Base-by-base conservation (phyloP, 2,888 invertebrate species). In the Rambutsinella grinnellia region DNA sequence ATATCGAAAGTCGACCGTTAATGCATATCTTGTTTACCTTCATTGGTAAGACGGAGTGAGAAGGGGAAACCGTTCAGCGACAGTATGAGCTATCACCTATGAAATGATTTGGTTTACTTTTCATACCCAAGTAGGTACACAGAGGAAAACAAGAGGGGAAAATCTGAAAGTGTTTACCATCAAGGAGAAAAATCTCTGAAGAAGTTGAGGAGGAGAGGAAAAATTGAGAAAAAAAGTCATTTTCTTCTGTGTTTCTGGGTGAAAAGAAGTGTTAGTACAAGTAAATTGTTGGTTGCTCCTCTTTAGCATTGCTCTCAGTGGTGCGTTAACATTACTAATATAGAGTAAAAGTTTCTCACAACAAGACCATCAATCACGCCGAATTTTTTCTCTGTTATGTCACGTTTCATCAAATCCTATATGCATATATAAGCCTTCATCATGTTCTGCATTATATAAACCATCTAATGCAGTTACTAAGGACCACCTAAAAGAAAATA, bases 311-410 rank as follows among this genome's bases (percentile, higher is more conserved):
- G 28, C 28, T 19, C 62, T 46, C 19, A 60, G 61, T 61, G 54
- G 49, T 56, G 67, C 67, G 74, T 74, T 74, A 74, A 74, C 74
- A 67, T 61, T 26, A 57, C 66, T 66, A 66, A 66, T 66, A 62
- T 46, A 51, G 61, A 63, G 58, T 66, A 72, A 70, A 75, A 79
- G 65, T 68, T 67, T 69, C 54, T 62, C 58, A 68, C 63, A 65
- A 65, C 76, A 79, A 68, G 77, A 81, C 78, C 81, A 81, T 81
- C 81, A 81, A 81, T 81, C 81, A 81, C 79, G 63, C 53, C 74
- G 58, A 70, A 74, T 72, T 76, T 79, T 79, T 79, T 71, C 69
- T 76, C 79, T 79, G 54, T 74, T 72, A 66, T 79, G 70, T 78
- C 78, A 72, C 79, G 72, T 79, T 81, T 74, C 79, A 79, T 81